Conservation (phyloP, 2,113 vertebrate genomes). For the Neolamprologus toae region DNA sequence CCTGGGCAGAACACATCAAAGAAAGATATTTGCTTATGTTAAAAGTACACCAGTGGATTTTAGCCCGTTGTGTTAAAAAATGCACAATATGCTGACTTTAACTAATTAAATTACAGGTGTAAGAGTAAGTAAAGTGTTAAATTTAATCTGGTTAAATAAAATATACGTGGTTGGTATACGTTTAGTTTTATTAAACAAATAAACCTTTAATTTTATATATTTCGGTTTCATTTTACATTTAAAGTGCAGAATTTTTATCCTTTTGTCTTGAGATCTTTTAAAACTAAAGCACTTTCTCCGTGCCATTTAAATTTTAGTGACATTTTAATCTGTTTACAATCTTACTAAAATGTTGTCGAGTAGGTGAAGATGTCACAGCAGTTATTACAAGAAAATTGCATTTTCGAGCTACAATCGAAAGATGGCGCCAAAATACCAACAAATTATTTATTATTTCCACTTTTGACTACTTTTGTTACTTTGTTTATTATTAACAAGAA, state of each 20-base stretch:
- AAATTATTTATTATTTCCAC: not conserved
- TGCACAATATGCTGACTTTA: not conserved
- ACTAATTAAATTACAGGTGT: not conserved
- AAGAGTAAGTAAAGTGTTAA: not conserved
- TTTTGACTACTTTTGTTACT: not conserved
- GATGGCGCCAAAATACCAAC: constrained; percentile 34
- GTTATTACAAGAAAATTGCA: not conserved
- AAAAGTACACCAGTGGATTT: not conserved
- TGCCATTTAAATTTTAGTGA: not conserved
- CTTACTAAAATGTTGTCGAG: not conserved
- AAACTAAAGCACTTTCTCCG: not conserved
- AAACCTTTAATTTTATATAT: not conserved
- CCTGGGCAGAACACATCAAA: not conserved
- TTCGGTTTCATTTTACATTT: not conserved
- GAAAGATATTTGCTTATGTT: not conserved
- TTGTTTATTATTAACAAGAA: not conserved
- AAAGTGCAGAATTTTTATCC: not conserved
- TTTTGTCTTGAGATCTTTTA: not conserved
- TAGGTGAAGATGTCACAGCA: not conserved
- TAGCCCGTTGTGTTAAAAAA: fast-evolving
- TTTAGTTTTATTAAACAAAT: not conserved
- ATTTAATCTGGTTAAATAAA: not conserved
- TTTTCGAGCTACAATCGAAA: not conserved
- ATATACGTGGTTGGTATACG: not conserved
- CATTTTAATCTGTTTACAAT: not conserved